Conservation (phyloP, 23 tunicate species). For the Halocynthia aurantium region DNA sequence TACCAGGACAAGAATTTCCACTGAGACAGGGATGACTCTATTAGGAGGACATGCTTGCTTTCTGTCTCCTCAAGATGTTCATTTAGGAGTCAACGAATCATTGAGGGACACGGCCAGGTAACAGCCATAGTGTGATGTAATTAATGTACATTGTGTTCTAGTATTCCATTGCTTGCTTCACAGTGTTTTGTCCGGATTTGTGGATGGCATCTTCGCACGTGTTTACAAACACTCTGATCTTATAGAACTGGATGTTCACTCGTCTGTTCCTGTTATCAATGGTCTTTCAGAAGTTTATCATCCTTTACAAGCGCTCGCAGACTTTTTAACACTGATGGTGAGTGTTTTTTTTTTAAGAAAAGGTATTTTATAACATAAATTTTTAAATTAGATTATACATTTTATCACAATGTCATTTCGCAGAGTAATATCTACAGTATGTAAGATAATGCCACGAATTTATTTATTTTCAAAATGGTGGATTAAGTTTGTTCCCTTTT, state of each 20-base stretch:
- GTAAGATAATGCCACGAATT: too few species aligned
- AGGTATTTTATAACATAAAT: neutral
- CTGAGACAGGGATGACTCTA: conserved; percentile 1
- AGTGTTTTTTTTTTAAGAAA: neutral
- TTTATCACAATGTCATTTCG: too few species aligned
- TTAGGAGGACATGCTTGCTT: conserved; percentile 11
- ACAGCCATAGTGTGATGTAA: neutral
- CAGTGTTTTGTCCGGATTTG: conserved; percentile 3
- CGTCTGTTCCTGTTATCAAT: conserved; percentile 8
- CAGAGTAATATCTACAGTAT: too few species aligned
- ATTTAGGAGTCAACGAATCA: conserved; percentile 3
- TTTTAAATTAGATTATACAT: too few species aligned
- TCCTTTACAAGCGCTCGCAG: conserved; percentile 23
- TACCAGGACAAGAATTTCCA: conserved; percentile 1
- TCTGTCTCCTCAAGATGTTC: conserved; percentile 2
- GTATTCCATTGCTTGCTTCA: neutral
- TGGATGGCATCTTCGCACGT: conserved; percentile 11
- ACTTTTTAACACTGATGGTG: neutral
- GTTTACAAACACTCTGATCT: conserved; percentile 3
- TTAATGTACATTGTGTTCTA: neutral
- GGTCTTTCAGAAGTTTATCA: conserved; percentile 13
- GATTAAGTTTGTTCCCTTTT: too few species aligned
- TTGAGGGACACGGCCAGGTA: conserved; percentile 2
- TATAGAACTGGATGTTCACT: neutral
- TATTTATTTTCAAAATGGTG: too few species aligned